phyloP scores from a whole-genome alignment of 2,888 invertebrate genomes.

The Anoplius nigerrimus region DNA sequence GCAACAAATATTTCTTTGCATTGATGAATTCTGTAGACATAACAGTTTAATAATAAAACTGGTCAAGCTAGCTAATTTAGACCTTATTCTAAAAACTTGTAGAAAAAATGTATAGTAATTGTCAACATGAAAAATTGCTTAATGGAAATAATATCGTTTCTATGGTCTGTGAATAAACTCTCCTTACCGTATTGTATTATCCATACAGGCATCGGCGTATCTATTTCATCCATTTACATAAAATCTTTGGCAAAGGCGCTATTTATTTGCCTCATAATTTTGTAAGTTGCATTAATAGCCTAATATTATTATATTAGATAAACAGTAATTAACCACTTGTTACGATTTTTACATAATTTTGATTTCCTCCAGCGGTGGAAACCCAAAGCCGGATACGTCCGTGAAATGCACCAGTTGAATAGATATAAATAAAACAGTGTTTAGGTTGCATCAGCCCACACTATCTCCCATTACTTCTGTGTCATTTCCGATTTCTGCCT shows the following conservation, averaged over 20 bases:
- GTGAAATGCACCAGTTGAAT: conserved; percentile 59
- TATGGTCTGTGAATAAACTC: background rate
- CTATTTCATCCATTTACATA: conserved; percentile 64
- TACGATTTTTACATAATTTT: conserved; percentile 61
- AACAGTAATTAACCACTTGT: conserved; percentile 62
- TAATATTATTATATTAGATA: conserved; percentile 62
- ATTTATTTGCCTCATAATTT: conserved; percentile 59
- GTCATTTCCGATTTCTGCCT: conserved; percentile 57
- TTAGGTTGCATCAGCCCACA: conserved; percentile 65
- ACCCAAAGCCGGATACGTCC: conserved; percentile 48
- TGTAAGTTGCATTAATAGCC: conserved; percentile 59
- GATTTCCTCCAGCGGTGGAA: conserved; percentile 63
- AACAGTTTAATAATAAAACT: too few relatives aligned
- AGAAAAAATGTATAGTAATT: too few relatives aligned
- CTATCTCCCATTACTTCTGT: conserved; percentile 71
- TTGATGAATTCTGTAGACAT: too few relatives aligned
- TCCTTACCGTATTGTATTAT: background rate
- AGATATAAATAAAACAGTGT: conserved; percentile 40
- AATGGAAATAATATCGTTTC: too few relatives aligned
- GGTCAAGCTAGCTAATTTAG: too few relatives aligned
- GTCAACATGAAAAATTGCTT: too few relatives aligned
- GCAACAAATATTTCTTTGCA: too few relatives aligned
- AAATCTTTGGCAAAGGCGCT: conserved; percentile 67
- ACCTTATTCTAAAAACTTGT: too few relatives aligned
- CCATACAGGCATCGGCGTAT: background rate